Percentiles rank a stretch among this genome's conserved stretches.
phyloP scores from a whole-genome alignment of 2,888 invertebrate species.

The Temnothorax unifasciatus region DNA sequence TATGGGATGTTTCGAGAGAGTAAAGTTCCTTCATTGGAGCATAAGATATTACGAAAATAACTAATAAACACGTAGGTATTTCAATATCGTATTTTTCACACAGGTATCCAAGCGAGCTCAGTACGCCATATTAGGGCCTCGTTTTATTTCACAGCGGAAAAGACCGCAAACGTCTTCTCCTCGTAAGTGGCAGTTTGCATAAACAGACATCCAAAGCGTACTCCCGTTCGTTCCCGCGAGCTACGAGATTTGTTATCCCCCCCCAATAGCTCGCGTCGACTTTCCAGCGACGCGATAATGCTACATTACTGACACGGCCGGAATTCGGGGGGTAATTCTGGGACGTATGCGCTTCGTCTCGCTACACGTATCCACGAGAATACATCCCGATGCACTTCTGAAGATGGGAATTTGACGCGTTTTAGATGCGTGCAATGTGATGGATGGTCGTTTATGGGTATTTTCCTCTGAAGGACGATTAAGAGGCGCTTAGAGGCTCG shows the following conservation, averaged over 20 bases:
- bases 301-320: slow-evolving; percentile 59
- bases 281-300: slow-evolving; percentile 65
- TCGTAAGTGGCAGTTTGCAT: slow-evolving; percentile 78
- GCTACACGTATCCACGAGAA: background rate
- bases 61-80: slow-evolving; percentile 27
- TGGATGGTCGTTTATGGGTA: slow-evolving; percentile 27
- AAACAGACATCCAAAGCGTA: slow-evolving; percentile 75
- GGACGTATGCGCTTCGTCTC: slow-evolving; percentile 10
- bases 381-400: slow-evolving; percentile 1
- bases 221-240: slow-evolving; percentile 60
- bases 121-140: slow-evolving; percentile 24
- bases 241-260: slow-evolving; percentile 73
- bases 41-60: slow-evolving; percentile 20
- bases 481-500: background rate
- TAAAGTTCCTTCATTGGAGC: background rate
- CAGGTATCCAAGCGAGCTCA: background rate
- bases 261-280: slow-evolving; percentile 53
- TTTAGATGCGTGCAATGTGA: slow-evolving; percentile 9
- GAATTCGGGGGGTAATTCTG: slow-evolving; percentile 36
- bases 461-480: slow-evolving; percentile 28
- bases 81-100: slow-evolving; percentile 12
- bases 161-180: slow-evolving; percentile 68
- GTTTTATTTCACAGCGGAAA: slow-evolving; percentile 66
- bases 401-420: slow-evolving; percentile 33
- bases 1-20: background rate